Base-by-base conservation (phyloP, 2,888 invertebrate genomes). In the Drosophila setosimentum region DNA sequence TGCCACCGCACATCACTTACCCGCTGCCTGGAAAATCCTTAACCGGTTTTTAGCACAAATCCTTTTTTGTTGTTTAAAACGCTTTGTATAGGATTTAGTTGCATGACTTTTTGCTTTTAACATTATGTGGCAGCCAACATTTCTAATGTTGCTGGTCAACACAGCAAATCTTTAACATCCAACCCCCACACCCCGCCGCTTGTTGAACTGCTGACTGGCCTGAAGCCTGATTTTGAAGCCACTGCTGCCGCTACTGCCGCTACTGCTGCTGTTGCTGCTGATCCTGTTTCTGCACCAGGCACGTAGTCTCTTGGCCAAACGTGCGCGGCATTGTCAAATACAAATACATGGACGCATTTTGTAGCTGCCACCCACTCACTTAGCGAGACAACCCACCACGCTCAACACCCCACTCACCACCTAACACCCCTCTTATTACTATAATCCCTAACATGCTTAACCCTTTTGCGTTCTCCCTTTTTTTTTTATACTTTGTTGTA, bases 11-110 rank as follows among this genome's bases (percentile, higher is more conserved):
- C 57, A 24, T 24, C 68, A 51, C 29, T 68, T 66, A 30, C 49
- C 35, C 32, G 29, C 49, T 49, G 49, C 54, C 58, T 68, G 50
- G 65, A 69, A 59, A 67, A 69, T 78, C 82, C 74, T 80, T 72
- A 75, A 67, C 80, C 70, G 84, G 71, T 81, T 85, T 87, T 85
- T 76, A 83, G 82, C 85, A 77, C 85, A 87, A 85, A 85, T 83
- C 86, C 80, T 78, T 83, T 85, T 85, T 76, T 77, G 82, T 79
- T 82, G 84, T 75, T 87, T 84, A 89, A 87, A 87, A 86, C 83
- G 87, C 74, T 88, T 87, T 87, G 76, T 79, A 83, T 81, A 78
- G 84, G 84, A 87, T 89, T 87, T 84, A 87, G 89, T 89, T 83
- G 85, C 83, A 87, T 85, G 81, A 87, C 83, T 84, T 79, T 88